Percentiles rank a stretch among this genome's conserved stretches.
Conservation (phyloP, 2,888 invertebrate species). For the Diogma glabrata region DNA sequence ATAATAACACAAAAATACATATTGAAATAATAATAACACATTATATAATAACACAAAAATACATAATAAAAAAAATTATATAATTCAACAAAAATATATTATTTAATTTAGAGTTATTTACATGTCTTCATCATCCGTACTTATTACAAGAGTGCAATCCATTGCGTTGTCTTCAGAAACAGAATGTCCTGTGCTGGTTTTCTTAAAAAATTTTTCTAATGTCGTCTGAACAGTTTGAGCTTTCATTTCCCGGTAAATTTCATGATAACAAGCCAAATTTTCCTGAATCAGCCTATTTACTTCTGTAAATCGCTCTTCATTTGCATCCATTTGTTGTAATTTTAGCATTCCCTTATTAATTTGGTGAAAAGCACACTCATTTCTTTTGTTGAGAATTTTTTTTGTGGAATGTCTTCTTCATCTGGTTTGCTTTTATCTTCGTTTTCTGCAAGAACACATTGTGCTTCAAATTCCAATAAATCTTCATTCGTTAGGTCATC, state of each 20-base stretch:
- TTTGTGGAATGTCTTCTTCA: constrained; percentile 7
- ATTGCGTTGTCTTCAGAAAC: constrained; percentile 8
- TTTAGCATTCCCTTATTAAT: constrained; percentile 4
- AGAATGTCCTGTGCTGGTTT: constrained; percentile 4
- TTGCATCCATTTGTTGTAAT: constrained; percentile 6
- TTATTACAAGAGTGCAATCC: constrained; percentile 8
- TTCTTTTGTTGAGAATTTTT: constrained; percentile 8
- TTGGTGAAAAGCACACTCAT: constrained; percentile 7
- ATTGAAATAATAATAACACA: constrained; percentile 6
- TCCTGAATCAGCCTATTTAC: constrained; percentile 4
- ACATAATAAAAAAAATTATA: constrained; percentile 7
- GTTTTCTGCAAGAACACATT: constrained; percentile 9
- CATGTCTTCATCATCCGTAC: constrained; percentile 5
- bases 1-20: constrained; percentile 6
- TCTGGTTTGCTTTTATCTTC: constrained; percentile 6
- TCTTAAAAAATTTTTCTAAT: constrained; percentile 8
- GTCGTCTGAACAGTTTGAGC: constrained; percentile 8
- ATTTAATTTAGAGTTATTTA: constrained; percentile 2
- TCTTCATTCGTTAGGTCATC: constrained; percentile 4
- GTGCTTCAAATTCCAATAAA: constrained; percentile 5
- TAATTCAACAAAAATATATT: constrained; percentile 3
- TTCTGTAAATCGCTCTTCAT: constrained; percentile 5
- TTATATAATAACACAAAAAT: constrained; percentile 1
- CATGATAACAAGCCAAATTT: constrained; percentile 9
- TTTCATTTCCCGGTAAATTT: constrained; percentile 5